Conservation (phyloP, 2,113 vertebrate species). For the Cebidichthys violaceus region DNA sequence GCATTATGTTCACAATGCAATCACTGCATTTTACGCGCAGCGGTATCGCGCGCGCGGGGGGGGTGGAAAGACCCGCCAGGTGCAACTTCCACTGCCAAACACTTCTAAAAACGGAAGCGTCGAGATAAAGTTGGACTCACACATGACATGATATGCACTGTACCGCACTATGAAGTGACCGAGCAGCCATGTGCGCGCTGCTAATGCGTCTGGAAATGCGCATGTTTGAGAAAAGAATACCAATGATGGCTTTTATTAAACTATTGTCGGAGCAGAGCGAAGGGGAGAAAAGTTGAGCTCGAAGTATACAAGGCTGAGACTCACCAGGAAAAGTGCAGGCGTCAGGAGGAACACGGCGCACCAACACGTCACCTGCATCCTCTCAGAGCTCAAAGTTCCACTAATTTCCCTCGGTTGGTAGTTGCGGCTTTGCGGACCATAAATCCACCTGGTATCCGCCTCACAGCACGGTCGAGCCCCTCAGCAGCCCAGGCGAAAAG, state of each 20-base stretch:
- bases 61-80: neutral
- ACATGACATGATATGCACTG: neutral
- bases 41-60: neutral
- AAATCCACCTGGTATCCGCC: conserved; percentile 92
- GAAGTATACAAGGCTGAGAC: conserved; percentile 63
- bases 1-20: too few relatives aligned
- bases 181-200: neutral
- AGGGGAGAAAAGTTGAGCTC: conserved; percentile 7
- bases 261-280: neutral
- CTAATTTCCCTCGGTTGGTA: conserved; percentile 87
- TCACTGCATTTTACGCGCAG: conserved; percentile 21
- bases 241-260: neutral
- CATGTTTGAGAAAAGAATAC: neutral
- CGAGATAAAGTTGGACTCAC: neutral
- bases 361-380: conserved; percentile 94
- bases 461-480: conserved; percentile 87
- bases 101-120: neutral
- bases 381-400: conserved; percentile 93
- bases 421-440: conserved; percentile 90
- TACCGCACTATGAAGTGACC: neutral
- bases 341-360: conserved; percentile 93
- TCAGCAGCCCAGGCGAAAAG: conserved; percentile 89
- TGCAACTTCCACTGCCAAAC: neutral
- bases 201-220: neutral
- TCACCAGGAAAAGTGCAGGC: conserved; percentile 93